Evolutionary conservation across 2,113 vertebrate species (phyloP), one percentile per base, ranked within the genome.

Genomic region (Channa argus): DNA sequence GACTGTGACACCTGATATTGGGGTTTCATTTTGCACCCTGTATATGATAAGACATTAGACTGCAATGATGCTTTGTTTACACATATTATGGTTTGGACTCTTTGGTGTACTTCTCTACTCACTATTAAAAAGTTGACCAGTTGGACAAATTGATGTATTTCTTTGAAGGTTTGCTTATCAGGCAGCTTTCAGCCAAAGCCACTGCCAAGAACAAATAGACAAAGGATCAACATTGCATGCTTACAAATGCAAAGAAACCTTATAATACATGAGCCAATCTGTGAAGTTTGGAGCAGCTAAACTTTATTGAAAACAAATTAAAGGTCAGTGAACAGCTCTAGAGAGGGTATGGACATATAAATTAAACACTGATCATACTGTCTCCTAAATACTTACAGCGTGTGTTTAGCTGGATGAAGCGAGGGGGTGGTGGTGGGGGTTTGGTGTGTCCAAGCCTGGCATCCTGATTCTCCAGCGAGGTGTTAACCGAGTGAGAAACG

Each of bases 401-500:
- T 69, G 73, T 70, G 76, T 80, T 71, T 60, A 46, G 38, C 53
- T 84, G 74, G 72, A 60, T 67, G 72, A 65, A 62, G 64, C 6
- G 13, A 54, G 38, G 24, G 53, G 44, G 41, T 7, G 59, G 63
- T 10, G 72, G 58, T 56, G 74, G 60, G 64, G 62, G 39, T 41
- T 41, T 66, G 71, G 66, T 75, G 71, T 12, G 70, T 84, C 82
- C 81, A 77, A 69, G 85, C 71, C 80, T 89, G 90, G 88, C 88
- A 86, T 87, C 85, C 75, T 84, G 82, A 84, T 84, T 86, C 80
- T 85, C 62, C 45, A 60, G 74, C 39, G 74, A 88, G 86, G 89
- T 90, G 88, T 90, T 89, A 92, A 92, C 87, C 71, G 77, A 92
- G 88, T 92, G 90, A 82, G 87, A 92, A 92, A 87, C 53, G 72